Evolutionary conservation across 1,140 invertebrate species (phyloP).

Genomic region (Euschistus heros): DNA sequence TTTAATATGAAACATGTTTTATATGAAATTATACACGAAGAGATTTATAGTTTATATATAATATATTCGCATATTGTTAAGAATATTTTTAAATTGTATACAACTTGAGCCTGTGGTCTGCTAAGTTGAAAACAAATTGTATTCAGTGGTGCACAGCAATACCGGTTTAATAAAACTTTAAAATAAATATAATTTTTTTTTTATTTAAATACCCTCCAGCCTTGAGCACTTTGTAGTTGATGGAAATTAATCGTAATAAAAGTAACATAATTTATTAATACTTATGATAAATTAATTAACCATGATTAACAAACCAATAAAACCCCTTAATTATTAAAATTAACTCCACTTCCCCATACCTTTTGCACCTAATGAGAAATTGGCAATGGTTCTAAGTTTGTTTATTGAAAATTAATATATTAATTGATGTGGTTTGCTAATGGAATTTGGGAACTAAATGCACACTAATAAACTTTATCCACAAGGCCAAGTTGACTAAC

Average conservation of each 20-base stretch:
- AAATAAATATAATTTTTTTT: slow-evolving; percentile 15
- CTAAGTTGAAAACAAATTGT: slow-evolving; percentile 14
- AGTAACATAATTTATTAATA: slow-evolving; percentile 9
- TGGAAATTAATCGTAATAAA: slow-evolving; percentile 6
- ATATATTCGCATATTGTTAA: slow-evolving; percentile 3
- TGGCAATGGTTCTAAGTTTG: slow-evolving; percentile 4
- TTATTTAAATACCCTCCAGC: slow-evolving; percentile 15
- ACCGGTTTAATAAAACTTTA: slow-evolving; percentile 4
- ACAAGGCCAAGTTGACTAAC: slow-evolving; percentile 26
- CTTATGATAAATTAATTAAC: slow-evolving; percentile 17
- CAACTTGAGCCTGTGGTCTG: slow-evolving; percentile 26
- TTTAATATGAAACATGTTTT: slow-evolving; percentile 12
- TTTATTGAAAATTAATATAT: slow-evolving; percentile 3
- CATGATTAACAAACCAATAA: not conserved
- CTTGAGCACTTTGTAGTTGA: not conserved
- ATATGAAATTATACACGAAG: slow-evolving; percentile 1
- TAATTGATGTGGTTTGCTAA: slow-evolving; percentile 17
- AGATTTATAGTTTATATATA: slow-evolving; percentile 13
- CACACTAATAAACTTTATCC: slow-evolving; percentile 20
- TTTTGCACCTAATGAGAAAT: slow-evolving; percentile 1
- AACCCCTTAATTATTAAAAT: slow-evolving; percentile 1
- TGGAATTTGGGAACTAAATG: slow-evolving; percentile 20
- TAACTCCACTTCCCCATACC: not conserved
- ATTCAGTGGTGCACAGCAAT: slow-evolving; percentile 14
- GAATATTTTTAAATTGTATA: slow-evolving; percentile 18